phyloP scores from a whole-genome alignment of 2,888 invertebrate species.

The Dynastes tityus region DNA sequence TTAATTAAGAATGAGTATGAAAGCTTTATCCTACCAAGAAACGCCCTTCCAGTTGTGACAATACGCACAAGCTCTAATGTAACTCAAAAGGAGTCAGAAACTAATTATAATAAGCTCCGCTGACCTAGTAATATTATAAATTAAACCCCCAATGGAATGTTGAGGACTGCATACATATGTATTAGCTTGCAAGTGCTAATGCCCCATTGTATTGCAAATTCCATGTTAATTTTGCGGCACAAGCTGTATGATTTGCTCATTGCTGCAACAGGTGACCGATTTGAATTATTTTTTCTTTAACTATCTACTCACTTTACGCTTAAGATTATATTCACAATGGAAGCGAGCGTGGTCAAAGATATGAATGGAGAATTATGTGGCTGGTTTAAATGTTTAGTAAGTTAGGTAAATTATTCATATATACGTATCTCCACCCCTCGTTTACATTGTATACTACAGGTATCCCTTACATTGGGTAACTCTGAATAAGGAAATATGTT shows the following conservation, averaged over 20 bases:
- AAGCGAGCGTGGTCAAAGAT: conserved; percentile 29
- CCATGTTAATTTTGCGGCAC: conserved; percentile 69
- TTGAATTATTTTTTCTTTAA: conserved; percentile 52
- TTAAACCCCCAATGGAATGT: conserved; percentile 64
- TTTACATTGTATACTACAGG: neutral
- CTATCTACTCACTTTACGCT: conserved; percentile 25
- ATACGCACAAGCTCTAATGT: neutral
- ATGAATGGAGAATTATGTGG: conserved; percentile 39
- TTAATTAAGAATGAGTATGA: no score
- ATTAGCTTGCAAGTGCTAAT: conserved; percentile 69
- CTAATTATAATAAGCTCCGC: conserved; percentile 47
- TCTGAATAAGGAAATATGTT: no score
- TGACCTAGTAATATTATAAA: conserved; percentile 61
- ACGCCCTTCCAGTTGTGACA: neutral
- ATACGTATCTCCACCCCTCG: conserved; percentile 2
- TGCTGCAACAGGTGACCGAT: conserved; percentile 66
- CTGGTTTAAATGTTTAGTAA: conserved; percentile 33
- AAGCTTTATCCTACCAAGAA: no score
- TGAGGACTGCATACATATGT: conserved; percentile 69
- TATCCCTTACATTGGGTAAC: no score
- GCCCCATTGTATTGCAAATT: conserved; percentile 71
- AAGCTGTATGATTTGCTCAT: conserved; percentile 66
- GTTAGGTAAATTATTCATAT: conserved; percentile 26
- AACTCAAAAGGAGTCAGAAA: conserved; percentile 1
- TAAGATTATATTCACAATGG: conserved; percentile 39